Conservation (phyloP, 2,797 vertebrate genomes). For the Carduelis carduelis region DNA sequence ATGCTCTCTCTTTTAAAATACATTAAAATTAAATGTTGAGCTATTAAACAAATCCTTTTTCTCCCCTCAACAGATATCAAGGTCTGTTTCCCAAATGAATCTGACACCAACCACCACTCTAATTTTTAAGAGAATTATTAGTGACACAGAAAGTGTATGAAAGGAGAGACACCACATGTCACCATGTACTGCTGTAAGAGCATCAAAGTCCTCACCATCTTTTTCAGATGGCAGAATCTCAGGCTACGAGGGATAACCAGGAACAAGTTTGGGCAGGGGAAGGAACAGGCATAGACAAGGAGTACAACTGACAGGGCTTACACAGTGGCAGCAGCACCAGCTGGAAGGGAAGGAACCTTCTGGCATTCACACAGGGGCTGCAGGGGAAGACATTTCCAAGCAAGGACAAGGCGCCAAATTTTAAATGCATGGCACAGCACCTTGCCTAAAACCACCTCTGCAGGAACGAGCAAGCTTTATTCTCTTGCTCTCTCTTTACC, state of each 20-base stretch:
- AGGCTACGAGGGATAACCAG: background rate
- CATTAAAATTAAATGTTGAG: background rate
- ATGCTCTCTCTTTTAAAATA: background rate
- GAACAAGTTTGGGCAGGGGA: background rate
- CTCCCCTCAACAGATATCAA: rapidly evolving
- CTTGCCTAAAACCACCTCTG: background rate
- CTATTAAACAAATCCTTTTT: background rate
- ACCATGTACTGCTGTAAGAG: background rate
- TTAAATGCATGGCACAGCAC: background rate
- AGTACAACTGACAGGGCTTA: background rate
- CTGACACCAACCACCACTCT: background rate
- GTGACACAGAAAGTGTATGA: background rate
- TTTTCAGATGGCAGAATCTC: background rate
- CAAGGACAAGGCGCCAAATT: background rate
- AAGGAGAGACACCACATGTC: background rate
- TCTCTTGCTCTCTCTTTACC: background rate
- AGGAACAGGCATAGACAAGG: background rate
- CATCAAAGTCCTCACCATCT: background rate
- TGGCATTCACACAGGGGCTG: background rate
- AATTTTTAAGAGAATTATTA: background rate
- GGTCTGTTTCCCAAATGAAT: background rate
- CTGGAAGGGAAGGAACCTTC: background rate
- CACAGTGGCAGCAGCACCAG: background rate
- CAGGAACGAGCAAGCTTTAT: background rate
- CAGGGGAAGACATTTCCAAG: background rate